Evolutionary conservation across 2,113 vertebrate genomes (phyloP).

Genomic region (Rhinoderma darwinii): DNA sequence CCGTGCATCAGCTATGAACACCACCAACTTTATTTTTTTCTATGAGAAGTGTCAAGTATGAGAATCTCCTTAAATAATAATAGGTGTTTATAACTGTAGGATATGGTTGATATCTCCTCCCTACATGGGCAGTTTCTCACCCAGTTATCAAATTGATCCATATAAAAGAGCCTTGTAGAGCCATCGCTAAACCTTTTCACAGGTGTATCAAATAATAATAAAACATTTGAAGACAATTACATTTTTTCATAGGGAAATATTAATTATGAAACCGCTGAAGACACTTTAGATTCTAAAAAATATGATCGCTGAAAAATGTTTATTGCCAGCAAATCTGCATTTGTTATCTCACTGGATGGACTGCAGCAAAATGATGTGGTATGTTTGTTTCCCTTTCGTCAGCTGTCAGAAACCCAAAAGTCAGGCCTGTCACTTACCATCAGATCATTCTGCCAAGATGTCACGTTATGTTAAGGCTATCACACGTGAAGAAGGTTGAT

Average conservation of each 20-base stretch:
- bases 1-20: neutral
- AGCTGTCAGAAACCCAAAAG: conserved; percentile 17
- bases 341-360: neutral
- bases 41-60: neutral
- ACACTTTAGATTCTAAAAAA: neutral
- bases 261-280: neutral
- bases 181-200: neutral
- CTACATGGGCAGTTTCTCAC: neutral
- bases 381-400: conserved; percentile 14
- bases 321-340: neutral
- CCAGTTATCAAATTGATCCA: neutral
- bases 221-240: neutral
- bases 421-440: conserved; percentile 16
- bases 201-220: neutral
- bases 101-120: neutral
- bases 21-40: neutral
- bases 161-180: neutral
- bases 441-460: neutral
- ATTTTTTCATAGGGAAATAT: neutral
- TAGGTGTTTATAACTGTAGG: neutral
- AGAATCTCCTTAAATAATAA: neutral
- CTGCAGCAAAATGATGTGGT: neutral
- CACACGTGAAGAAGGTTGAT: neutral
- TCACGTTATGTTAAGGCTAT: neutral
- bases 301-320: neutral